Conservation (phyloP, 1,140 invertebrate species). For the Ditylenchus dipsaci region DNA sequence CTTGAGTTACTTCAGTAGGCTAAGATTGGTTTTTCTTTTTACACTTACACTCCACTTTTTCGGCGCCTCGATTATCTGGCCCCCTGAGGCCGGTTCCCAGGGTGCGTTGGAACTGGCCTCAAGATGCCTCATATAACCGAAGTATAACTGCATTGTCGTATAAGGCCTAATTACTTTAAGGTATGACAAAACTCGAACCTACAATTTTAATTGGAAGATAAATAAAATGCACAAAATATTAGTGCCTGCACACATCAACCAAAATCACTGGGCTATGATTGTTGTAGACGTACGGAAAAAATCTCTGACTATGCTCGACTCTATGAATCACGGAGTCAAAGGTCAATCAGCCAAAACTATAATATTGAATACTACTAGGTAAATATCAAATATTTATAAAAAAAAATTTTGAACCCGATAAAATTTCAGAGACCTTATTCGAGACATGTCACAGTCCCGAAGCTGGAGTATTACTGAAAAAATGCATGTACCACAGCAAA, state of each 20-base stretch:
- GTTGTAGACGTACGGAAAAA: background rate
- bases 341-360: background rate
- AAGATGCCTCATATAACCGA: no score
- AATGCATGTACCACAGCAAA: constrained; percentile 12
- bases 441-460: background rate
- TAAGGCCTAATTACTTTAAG: background rate
- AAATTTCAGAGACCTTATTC: constrained; percentile 6
- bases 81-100: no score
- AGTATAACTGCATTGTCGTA: no score
- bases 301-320: constrained; percentile 10
- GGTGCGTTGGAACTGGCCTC: no score
- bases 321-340: constrained; percentile 11
- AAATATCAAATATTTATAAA: no score
- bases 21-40: no score
- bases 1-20: no score
- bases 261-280: constrained; percentile 15
- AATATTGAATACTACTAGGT: background rate
- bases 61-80: no score
- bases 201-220: background rate
- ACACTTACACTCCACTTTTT: no score
- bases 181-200: background rate
- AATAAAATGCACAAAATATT: background rate
- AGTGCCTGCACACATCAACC: constrained; percentile 14
- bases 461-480: constrained; percentile 7
- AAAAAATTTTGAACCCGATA: no score